Evolutionary conservation across 2,797 vertebrate species (phyloP).

Genomic region (Cirrhinus mrigala): DNA sequence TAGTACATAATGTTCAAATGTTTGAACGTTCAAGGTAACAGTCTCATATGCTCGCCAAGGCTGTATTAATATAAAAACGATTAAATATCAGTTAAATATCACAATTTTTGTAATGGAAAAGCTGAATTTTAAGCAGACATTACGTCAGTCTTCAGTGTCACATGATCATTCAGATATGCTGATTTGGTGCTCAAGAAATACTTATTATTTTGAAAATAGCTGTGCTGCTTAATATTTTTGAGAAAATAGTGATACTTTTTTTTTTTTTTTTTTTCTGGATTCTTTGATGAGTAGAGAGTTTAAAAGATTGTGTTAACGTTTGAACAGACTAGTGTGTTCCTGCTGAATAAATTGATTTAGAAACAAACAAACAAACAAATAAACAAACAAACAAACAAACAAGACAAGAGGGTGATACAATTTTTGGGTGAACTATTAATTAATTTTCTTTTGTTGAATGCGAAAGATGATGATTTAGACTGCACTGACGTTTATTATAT

Average conservation of each 20-base stretch:
- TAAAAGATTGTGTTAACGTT: neutral
- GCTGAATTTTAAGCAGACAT: neutral
- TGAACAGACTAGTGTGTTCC: neutral
- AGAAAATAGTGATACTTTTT: neutral
- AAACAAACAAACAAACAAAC: too few species aligned
- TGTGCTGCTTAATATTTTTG: neutral
- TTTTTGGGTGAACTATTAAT: too few species aligned
- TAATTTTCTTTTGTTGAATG: too few species aligned
- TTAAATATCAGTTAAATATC: too few species aligned
- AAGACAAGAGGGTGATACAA: too few species aligned
- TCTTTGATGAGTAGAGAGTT: neutral
- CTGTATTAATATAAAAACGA: neutral
- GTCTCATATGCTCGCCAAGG: neutral
- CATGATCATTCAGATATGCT: neutral
- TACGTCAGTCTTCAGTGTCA: neutral
- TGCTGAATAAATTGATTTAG: neutral
- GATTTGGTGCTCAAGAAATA: neutral
- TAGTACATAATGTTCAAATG: neutral
- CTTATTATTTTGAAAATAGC: neutral
- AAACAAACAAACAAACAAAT: neutral
- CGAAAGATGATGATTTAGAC: too few species aligned
- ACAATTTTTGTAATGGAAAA: neutral
- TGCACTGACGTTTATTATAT: too few species aligned
- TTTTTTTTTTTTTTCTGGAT: too few species aligned
- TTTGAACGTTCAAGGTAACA: too few species aligned